Evolutionary conservation across 2,797 vertebrate genomes (phyloP).

Genomic region (Gymnothorax javanicus): DNA sequence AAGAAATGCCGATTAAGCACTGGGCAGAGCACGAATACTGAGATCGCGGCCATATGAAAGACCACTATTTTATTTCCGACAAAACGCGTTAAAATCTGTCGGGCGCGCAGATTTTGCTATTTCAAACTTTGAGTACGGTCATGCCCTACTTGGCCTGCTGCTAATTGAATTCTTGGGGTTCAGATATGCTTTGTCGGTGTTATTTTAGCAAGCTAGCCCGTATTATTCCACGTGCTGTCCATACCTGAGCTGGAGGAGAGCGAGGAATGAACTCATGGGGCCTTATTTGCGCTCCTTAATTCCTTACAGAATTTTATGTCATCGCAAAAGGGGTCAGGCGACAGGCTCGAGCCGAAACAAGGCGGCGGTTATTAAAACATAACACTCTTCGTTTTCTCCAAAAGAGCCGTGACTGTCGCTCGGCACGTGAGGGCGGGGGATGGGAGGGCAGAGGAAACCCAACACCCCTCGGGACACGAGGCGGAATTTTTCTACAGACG

Average conservation of each 20-base stretch:
- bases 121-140: background rate
- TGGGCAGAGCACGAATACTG: background rate
- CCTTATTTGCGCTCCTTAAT: constrained; percentile 13
- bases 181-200: background rate
- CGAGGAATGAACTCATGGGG: constrained; percentile 4
- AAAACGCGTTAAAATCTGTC: background rate
- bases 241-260: constrained; percentile 26
- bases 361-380: constrained; percentile 40
- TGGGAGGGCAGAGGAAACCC: constrained; percentile 23
- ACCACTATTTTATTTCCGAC: background rate
- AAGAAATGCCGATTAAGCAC: constrained; percentile 17
- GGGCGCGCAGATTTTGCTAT: background rate
- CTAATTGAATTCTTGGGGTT: constrained; percentile 12
- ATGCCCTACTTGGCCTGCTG: background rate
- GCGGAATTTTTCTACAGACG: constrained; percentile 32
- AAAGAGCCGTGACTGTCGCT: background rate
- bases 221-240: constrained; percentile 29
- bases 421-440: constrained; percentile 35
- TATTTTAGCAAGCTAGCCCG: constrained; percentile 23
- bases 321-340: constrained; percentile 19
- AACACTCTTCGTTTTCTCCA: constrained; percentile 41
- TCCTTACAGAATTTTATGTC: constrained; percentile 28
- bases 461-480: constrained; percentile 29
- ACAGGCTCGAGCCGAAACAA: constrained; percentile 10
- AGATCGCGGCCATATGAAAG: constrained; percentile 2